Conservation (phyloP, 2,888 invertebrate species). For the Thera britannica region DNA sequence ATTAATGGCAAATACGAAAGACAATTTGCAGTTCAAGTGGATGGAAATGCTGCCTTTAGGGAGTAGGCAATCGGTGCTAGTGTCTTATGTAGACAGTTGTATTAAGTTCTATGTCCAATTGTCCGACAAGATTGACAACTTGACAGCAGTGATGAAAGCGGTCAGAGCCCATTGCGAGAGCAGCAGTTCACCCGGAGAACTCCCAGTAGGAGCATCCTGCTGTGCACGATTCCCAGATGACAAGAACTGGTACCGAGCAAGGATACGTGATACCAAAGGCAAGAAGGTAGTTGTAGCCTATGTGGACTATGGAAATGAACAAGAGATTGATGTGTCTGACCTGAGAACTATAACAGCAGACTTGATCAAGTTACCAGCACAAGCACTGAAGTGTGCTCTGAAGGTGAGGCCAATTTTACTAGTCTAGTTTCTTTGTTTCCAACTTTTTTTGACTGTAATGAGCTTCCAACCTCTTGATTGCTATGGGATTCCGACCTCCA, state of each 20-base stretch:
- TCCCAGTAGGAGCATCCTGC: constrained; percentile 87
- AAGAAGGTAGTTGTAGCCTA: constrained; percentile 90
- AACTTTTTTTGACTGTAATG: too few species aligned
- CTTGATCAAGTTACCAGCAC: constrained; percentile 87
- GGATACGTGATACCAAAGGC: constrained; percentile 86
- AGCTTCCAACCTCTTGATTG: too few species aligned
- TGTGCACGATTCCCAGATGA: constrained; percentile 92
- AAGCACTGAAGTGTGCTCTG: constrained; percentile 91
- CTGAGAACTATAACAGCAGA: constrained; percentile 87
- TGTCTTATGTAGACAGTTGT: constrained; percentile 88
- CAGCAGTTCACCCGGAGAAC: constrained; percentile 71
- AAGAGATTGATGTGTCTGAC: constrained; percentile 86
- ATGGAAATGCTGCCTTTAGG: constrained; percentile 68
- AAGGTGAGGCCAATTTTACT: constrained; percentile 67
- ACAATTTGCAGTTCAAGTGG: constrained; percentile 72
- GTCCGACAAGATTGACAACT: constrained; percentile 83
- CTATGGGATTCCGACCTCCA: too few species aligned
- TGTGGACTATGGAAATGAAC: constrained; percentile 98
- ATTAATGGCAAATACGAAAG: constrained; percentile 73
- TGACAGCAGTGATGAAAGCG: constrained; percentile 88
- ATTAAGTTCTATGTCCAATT: constrained; percentile 90
- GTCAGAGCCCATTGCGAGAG: constrained; percentile 86
- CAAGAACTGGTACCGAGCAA: constrained; percentile 96
- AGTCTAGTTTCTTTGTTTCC: too few species aligned
- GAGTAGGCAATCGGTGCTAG: constrained; percentile 79